phyloP scores from a whole-genome alignment of 2,113 vertebrate genomes.

The Podiceps cristatus region DNA sequence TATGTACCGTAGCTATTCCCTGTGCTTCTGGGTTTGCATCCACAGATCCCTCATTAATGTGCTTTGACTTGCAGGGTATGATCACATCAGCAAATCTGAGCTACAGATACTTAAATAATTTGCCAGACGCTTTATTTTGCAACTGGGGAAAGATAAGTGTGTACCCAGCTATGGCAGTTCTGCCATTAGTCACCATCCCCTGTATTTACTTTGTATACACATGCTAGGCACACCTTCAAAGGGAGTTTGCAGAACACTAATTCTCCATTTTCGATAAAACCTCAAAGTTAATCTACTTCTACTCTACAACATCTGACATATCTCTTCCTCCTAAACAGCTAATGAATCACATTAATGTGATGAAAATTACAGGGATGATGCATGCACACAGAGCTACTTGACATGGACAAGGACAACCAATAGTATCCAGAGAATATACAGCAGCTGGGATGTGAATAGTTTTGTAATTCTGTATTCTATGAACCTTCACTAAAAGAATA shows the following conservation, averaged over 20 bases:
- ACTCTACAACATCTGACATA: neutral
- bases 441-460: neutral
- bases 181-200: neutral
- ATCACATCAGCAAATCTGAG: neutral
- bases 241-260: neutral
- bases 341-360: constrained; percentile 16
- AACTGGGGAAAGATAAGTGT: rapidly evolving
- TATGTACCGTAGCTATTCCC: neutral
- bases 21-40: neutral
- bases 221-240: neutral
- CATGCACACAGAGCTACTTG: rapidly evolving
- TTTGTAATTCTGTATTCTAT: neutral
- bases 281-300: neutral
- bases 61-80: neutral
- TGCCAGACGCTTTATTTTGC: neutral
- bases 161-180: neutral
- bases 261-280: neutral
- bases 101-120: neutral
- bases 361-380: constrained; percentile 18
- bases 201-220: neutral
- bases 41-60: neutral
- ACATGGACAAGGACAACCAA: neutral
- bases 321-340: neutral
- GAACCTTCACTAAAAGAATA: neutral
- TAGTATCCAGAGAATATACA: neutral